Evolutionary conservation across 2,113 vertebrate species (phyloP).

Genomic region (Morone chrysops): DNA sequence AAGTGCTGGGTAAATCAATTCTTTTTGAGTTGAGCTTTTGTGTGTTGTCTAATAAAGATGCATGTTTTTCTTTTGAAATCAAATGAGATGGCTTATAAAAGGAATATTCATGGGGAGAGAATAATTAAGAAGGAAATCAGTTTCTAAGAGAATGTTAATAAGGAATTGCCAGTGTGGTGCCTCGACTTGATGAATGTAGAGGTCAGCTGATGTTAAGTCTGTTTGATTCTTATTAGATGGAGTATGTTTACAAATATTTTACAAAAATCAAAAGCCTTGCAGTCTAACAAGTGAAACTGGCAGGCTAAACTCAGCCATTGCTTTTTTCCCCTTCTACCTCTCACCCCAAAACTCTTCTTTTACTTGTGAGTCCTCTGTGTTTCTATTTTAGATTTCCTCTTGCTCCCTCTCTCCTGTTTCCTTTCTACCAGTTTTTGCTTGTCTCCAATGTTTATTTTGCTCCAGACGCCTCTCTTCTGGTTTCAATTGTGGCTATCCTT

Average conservation of each 20-base stretch:
- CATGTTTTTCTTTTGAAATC: conserved; percentile 34
- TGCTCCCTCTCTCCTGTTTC: not conserved
- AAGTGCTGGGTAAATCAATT: conserved; percentile 41
- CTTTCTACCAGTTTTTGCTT: not conserved
- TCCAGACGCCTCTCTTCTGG: not conserved
- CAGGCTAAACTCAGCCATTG: not conserved
- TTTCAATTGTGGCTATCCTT: not conserved
- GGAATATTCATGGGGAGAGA: conserved; percentile 41
- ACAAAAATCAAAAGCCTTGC: not conserved
- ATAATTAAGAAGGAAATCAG: conserved; percentile 31
- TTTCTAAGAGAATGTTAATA: conserved; percentile 28
- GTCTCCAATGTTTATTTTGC: not conserved
- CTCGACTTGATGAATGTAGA: not conserved
- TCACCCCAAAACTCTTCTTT: not conserved
- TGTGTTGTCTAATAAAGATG: conserved; percentile 14
- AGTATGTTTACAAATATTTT: conserved; percentile 9
- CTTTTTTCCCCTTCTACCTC: conserved; percentile 11
- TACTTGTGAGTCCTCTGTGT: not conserved
- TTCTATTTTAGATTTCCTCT: not conserved
- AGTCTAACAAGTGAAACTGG: conserved; percentile 5
- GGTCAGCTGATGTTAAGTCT: conserved; percentile 19
- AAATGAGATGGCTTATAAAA: conserved; percentile 28
- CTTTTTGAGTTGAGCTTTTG: conserved; percentile 42
- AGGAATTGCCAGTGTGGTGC: not conserved
- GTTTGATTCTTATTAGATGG: conserved; percentile 18